These are phyloP conservation scores for Hemicentrotus pulcherrimus DNA, from an alignment of 35 echinoderm and acorn worm species.

Conservation along the genomic window DNA sequence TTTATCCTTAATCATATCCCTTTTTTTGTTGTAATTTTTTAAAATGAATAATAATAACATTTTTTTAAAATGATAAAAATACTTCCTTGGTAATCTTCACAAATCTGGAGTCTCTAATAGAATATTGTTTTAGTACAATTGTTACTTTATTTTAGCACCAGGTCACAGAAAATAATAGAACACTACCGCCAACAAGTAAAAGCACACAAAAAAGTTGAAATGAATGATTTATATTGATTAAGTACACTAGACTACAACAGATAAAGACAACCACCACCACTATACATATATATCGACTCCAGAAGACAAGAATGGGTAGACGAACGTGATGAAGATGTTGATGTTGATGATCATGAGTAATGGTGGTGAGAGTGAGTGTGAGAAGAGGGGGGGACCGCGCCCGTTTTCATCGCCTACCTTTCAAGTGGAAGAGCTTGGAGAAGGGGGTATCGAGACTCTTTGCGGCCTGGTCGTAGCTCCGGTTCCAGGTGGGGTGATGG, in stretches of 20 bases:
- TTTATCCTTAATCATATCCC: no score
- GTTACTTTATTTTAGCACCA: not conserved
- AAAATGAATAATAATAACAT: no score
- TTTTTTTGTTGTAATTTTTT: no score
- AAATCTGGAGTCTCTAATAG: not conserved
- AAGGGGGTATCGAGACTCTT: conserved; percentile 32
- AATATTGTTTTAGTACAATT: not conserved
- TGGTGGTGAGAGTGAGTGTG: not conserved
- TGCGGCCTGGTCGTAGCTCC: not conserved
- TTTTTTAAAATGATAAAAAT: no score
- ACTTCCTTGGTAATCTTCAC: not conserved
- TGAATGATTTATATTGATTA: not conserved
- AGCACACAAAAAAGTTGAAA: not conserved
- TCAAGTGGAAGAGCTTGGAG: conserved; percentile 42
- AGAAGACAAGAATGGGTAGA: not conserved
- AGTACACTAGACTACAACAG: not conserved
- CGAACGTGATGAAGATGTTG: not conserved
- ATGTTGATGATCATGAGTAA: not conserved
- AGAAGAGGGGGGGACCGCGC: not conserved
- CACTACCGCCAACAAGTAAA: not conserved
- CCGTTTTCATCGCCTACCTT: conserved; percentile 44
- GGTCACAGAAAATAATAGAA: not conserved
- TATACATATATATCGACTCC: not conserved
- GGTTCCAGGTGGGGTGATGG: conserved; percentile 71
- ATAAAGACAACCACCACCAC: not conserved